Conservation (phyloP, 2,888 invertebrate genomes). For the Cosmia trapezina region DNA sequence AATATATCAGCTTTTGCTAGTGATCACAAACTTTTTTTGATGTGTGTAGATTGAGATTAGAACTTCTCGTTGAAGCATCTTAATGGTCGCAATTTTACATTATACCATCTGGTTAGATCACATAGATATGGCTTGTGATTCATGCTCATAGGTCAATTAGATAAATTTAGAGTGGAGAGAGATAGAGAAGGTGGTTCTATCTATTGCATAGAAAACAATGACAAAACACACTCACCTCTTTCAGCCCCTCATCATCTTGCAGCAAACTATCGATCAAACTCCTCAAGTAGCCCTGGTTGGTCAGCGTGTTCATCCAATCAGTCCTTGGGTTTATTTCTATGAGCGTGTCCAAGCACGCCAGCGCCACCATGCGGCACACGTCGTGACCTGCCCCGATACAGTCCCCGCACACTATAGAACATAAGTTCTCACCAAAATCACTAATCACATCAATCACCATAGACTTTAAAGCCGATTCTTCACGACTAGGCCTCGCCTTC, state of each 20-base stretch:
- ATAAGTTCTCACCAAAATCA: conserved; percentile 94
- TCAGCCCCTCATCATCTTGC: conserved; percentile 93
- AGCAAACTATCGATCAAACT: conserved; percentile 95
- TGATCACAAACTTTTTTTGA: too few relatives aligned
- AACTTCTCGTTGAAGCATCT: not conserved
- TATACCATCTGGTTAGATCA: not conserved
- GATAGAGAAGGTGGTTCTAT: too few relatives aligned
- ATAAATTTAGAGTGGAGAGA: too few relatives aligned
- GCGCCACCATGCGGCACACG: conserved; percentile 96
- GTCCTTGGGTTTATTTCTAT: conserved; percentile 93
- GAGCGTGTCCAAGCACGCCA: conserved; percentile 95
- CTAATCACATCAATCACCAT: conserved; percentile 90
- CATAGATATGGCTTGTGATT: too few relatives aligned
- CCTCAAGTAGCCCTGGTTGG: conserved; percentile 93
- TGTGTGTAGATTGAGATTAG: not conserved
- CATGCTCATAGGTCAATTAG: too few relatives aligned
- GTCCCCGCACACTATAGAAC: conserved; percentile 95
- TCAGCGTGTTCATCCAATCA: conserved; percentile 85
- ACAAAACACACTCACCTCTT: conserved; percentile 76
- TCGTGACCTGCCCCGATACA: conserved; percentile 96
- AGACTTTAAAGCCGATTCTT: conserved; percentile 81
- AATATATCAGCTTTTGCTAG: too few relatives aligned
- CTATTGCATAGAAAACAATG: not conserved
- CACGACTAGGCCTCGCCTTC: conserved; percentile 73
- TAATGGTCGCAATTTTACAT: not conserved